Conservation (phyloP, 2,888 invertebrate species). For the Drosophila conformis region DNA sequence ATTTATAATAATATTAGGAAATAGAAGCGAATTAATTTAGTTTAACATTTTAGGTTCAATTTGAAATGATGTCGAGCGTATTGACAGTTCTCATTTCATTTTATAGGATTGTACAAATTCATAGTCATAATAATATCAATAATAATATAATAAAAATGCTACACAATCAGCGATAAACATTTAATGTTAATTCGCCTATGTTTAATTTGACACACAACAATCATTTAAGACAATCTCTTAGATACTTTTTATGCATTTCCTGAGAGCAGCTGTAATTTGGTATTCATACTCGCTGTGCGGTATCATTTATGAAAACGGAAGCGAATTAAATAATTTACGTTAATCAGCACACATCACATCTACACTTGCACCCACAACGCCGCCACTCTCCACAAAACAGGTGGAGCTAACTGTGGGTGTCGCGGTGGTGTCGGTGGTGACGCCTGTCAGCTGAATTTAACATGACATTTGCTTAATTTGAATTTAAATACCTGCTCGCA, state of each 20-base stretch:
- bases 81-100: neutral
- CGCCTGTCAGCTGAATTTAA: conserved; percentile 68
- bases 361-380: conserved; percentile 21
- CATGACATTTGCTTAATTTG: conserved; percentile 80
- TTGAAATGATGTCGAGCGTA: neutral
- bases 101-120: neutral
- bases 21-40: neutral
- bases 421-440: conserved; percentile 18
- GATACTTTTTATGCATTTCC: neutral
- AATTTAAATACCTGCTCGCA: conserved; percentile 73
- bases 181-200: neutral
- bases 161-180: neutral
- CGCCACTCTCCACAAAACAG: neutral
- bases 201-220: neutral
- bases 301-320: conserved; percentile 2
- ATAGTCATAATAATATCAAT: neutral
- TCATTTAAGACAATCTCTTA: neutral
- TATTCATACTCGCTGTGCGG: conserved; percentile 6
- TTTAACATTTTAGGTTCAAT: neutral
- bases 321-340: conserved; percentile 52
- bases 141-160: neutral
- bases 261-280: conserved; percentile 5
- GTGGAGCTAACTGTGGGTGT: neutral
- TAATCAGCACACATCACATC: conserved; percentile 60
- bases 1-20: neutral